Percentiles rank a stretch among this genome's conserved stretches.
phyloP scores from a whole-genome alignment of 2,888 invertebrate species.

The Drosophila acutilabella region DNA sequence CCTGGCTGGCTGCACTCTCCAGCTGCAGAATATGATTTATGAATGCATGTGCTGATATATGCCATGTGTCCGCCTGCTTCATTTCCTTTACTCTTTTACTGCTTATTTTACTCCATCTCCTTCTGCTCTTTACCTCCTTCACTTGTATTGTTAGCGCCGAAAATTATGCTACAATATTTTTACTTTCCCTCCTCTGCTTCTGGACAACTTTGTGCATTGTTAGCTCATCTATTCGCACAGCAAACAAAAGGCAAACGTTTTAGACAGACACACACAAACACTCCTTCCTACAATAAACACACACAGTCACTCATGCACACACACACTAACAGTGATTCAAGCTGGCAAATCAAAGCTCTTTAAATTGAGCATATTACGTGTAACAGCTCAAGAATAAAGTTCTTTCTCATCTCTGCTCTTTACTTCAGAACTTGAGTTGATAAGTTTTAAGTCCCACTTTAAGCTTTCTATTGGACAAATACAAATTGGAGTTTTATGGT shows the following conservation, averaged over 20 bases:
- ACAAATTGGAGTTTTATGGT: conserved; percentile 8
- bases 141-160: conserved; percentile 70
- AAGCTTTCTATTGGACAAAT: conserved; percentile 24
- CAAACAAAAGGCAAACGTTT: conserved; percentile 72
- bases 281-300: not conserved
- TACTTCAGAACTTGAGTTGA: not conserved
- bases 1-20: conserved; percentile 70
- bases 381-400: conserved; percentile 21
- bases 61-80: conserved; percentile 64
- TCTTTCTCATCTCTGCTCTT: not conserved
- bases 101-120: not conserved
- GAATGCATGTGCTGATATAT: conserved; percentile 81
- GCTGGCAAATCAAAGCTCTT: conserved; percentile 67
- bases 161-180: conserved; percentile 79
- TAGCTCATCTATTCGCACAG: conserved; percentile 72
- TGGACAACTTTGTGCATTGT: conserved; percentile 54
- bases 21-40: conserved; percentile 78
- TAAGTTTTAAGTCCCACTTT: conserved; percentile 20
- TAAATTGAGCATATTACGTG: conserved; percentile 72
- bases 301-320: conserved; percentile 24
- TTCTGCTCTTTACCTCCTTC: conserved; percentile 1
- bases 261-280: conserved; percentile 34
- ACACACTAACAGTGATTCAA: conserved; percentile 38
- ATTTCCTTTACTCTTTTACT: not conserved
- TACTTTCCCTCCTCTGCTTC: conserved; percentile 36